Base-by-base conservation (phyloP, 2,797 vertebrate species). In the Hoplostethus atlanticus region DNA sequence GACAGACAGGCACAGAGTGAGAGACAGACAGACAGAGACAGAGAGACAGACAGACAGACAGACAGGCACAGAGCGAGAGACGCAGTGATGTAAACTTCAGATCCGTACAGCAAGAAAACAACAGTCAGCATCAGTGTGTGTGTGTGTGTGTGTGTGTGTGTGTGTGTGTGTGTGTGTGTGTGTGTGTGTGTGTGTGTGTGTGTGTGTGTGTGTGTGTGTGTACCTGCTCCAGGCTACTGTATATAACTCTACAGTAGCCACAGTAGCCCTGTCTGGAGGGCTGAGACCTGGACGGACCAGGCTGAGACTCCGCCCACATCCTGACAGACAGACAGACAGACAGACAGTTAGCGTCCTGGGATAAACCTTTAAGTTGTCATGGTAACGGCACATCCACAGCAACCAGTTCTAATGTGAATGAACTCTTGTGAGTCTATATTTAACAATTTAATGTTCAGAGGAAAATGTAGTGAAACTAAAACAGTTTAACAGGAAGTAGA, bases 201-300 rank as follows among this genome's bases (percentile, higher is more conserved):
- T 47, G 16, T 31, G 0, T 5, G 17, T 55, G 30, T 64, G 44
- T 13, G 31, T 25, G 28, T 21, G n/a, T 13, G 3, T 11, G 8
- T 80, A 99, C 98, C 97, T 98, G 95, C 42, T 99, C 95, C 86
- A 98, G 90, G 77, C 94, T 96, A 73, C 48, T 91, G 86, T 99
- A 99, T 55, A 94, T 89, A 55, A 97, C 93, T 0, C 95, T 94
- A 87, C 98, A 99, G 80, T 95, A 98, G 59, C 90, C 96, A 91
- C 98, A 99, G 86, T 98, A 99, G 7, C 97, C 98, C 82, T 95
- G 96, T 72, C 94, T 94, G 62, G 78, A 93, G 34, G 94, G 91
- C 68, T 84, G 53, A 58, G n/a, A 80, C 42, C 86, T 64, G 51
- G 96, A 93, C 0, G 92, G 85, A 57, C 89, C 91, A 6, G 90